Base-by-base conservation (phyloP, 2,797 vertebrate genomes). In the Neosilurus mollespiculum region DNA sequence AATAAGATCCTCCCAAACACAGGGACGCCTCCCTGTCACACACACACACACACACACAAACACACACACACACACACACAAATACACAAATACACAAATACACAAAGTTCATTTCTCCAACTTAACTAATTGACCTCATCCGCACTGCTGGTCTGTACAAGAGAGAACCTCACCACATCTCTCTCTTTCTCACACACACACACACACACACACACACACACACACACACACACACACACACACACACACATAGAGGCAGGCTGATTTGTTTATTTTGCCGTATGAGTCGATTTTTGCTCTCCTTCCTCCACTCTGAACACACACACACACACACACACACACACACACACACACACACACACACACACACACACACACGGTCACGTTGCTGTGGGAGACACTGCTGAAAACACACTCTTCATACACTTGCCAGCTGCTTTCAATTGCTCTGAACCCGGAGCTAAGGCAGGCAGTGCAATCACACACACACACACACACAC, bases 251-350 rank as follows among this genome's bases (percentile, higher is more conserved):
- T 80, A 81, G 87, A 90, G 87, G 73, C 89, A 90, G 87, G 76
- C 87, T 88, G 88, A 88, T 93, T 93, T 93, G 92, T 94, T 93
- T 94, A 92, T 90, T 90, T 88, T 91, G 91, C 88, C 87, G 90
- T 83, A 85, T 94, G 94, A 95, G 93, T 88, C 90, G 92, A 91
- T 93, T 95, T 95, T 95, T 94, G 93, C 94, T 91, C 91, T 93
- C 90, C 84, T 78, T 92, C 84, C 89, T 81, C 82, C 16, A 1
- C 87, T 89, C 90, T 90, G 90, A 93, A 93, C 93, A 88, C 92
- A 89, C 92, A 92, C 93, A 93, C 89, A 43, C 8, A 43, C 43
- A 43, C 43, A 43, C 43, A 43, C 43, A 43, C 43, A 43, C 43
- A 43, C 43, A 43, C 43, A 43, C 43, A 43, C 43, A 43, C 43